These are phyloP conservation scores for Zoanthus gigantus DNA, from an alignment of 92 coral and sea anemone genomes.

Conservation along the genomic window DNA sequence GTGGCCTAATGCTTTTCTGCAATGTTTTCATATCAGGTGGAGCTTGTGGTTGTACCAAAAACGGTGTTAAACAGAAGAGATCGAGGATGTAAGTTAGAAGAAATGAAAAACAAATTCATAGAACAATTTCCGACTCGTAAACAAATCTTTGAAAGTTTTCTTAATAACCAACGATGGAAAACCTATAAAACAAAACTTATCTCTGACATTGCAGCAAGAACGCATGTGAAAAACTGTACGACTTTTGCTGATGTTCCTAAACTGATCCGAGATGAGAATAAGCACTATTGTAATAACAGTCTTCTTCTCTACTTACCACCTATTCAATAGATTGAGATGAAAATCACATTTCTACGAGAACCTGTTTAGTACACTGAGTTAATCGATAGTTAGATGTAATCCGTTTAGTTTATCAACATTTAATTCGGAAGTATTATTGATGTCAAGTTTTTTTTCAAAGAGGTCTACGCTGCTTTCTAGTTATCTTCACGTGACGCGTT, in stretches of 20 bases:
- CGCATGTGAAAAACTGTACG: background rate
- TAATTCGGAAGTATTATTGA: background rate
- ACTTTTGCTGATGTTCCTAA: slow-evolving; percentile 37
- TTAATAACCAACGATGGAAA: slow-evolving; percentile 38
- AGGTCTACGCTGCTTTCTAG: background rate
- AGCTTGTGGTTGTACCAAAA: slow-evolving; percentile 29
- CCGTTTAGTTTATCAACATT: background rate
- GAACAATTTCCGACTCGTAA: slow-evolving; percentile 35
- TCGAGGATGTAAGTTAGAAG: slow-evolving; percentile 33
- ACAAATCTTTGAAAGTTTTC: slow-evolving; percentile 42
- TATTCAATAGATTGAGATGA: background rate
- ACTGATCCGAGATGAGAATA: slow-evolving; percentile 26
- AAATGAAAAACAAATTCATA: slow-evolving; percentile 29
- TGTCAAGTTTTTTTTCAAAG: background rate
- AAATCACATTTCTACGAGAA: background rate
- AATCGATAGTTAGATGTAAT: background rate
- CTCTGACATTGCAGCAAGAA: slow-evolving; percentile 18
- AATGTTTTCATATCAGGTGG: slow-evolving; percentile 20
- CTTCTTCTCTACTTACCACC: slow-evolving; percentile 26
- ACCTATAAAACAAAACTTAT: slow-evolving; percentile 28
- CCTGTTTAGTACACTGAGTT: background rate
- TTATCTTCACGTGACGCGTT: background rate
- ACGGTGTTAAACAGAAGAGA: slow-evolving; percentile 40
- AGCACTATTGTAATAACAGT: slow-evolving; percentile 19
- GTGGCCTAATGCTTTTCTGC: background rate